phyloP scores from a whole-genome alignment of 2,797 vertebrate species.

The Tragopan temminckii region DNA sequence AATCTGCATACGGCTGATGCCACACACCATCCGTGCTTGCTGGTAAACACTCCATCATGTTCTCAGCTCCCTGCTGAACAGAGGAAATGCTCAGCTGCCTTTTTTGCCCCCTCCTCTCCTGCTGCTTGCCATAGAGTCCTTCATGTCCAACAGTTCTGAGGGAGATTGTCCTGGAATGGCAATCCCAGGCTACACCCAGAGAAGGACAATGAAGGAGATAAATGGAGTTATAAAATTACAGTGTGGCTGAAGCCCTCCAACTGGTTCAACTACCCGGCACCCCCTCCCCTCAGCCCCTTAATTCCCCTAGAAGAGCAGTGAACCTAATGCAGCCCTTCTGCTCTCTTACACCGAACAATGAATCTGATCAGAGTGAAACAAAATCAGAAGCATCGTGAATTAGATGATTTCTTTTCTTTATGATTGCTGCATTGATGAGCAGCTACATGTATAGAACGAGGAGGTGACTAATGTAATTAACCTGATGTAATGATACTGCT shows the following conservation, averaged over 20 bases:
- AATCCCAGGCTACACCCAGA: neutral
- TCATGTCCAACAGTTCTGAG: neutral
- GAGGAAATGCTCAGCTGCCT: neutral
- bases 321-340: constrained; percentile 34
- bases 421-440: constrained; percentile 67
- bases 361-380: constrained; percentile 61
- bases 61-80: neutral
- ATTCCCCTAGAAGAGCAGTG: neutral
- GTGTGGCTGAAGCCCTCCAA: neutral
- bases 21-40: neutral
- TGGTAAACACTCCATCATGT: neutral
- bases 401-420: constrained; percentile 42
- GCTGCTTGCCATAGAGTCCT: neutral
- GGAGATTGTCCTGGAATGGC: neutral
- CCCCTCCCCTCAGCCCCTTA: neutral
- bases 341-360: constrained; percentile 35
- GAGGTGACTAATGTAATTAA: constrained; percentile 73
- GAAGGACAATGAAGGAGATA: neutral
- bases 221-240: neutral
- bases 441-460: constrained; percentile 58
- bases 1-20: neutral
- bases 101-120: neutral
- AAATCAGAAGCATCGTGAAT: constrained; percentile 49
- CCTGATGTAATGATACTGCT: constrained; percentile 50
- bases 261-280: neutral